These are phyloP conservation scores for Parotocinclus haroldoi DNA, from an alignment of 2,797 vertebrate species.

Conservation along the genomic window DNA sequence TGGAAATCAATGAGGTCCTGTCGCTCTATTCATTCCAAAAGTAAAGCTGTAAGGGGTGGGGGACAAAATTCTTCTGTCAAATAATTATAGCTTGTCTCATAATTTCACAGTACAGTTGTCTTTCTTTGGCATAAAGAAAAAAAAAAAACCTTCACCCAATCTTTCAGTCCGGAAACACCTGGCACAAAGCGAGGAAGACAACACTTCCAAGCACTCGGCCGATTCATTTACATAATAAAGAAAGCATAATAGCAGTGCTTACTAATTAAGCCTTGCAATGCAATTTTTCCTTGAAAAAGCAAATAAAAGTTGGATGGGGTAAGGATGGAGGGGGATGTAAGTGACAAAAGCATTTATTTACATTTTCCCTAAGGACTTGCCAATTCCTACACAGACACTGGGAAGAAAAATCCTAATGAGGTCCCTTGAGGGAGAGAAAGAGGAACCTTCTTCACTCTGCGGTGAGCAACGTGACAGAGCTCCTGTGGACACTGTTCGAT, in stretches of 20 bases:
- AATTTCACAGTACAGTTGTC: conserved; percentile 54
- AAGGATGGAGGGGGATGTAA: conserved; percentile 34
- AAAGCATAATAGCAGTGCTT: conserved; percentile 57
- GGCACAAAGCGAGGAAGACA: conserved; percentile 54
- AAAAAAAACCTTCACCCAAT: conserved; percentile 22
- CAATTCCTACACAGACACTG: conserved; percentile 50
- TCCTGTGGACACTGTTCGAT: conserved; percentile 55
- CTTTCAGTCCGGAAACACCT: conserved; percentile 56
- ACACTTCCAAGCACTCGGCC: conserved; percentile 51
- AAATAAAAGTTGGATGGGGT: conserved; percentile 15
- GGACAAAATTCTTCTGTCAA: conserved; percentile 46
- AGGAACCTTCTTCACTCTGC: conserved; percentile 45
- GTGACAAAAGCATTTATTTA: conserved; percentile 61
- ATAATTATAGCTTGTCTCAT: conserved; percentile 59
- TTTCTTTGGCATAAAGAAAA: conserved; percentile 36
- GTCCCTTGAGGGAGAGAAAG: conserved; percentile 51
- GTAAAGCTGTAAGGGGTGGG: conserved; percentile 29
- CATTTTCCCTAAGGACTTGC: conserved; percentile 53
- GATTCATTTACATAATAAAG: conserved; percentile 63
- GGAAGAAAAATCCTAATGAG: conserved; percentile 54
- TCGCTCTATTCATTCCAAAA: conserved; percentile 43
- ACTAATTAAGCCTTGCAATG: conserved; percentile 61
- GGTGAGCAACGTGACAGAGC: conserved; percentile 52
- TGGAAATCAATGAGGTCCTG: conserved; percentile 48
- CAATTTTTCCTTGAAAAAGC: conserved; percentile 52